A percentile compares a stretch with the other conserved stretches of the same genome.
phyloP scores from a whole-genome alignment of 1,140 invertebrate genomes.

The Pissodes strobi region DNA sequence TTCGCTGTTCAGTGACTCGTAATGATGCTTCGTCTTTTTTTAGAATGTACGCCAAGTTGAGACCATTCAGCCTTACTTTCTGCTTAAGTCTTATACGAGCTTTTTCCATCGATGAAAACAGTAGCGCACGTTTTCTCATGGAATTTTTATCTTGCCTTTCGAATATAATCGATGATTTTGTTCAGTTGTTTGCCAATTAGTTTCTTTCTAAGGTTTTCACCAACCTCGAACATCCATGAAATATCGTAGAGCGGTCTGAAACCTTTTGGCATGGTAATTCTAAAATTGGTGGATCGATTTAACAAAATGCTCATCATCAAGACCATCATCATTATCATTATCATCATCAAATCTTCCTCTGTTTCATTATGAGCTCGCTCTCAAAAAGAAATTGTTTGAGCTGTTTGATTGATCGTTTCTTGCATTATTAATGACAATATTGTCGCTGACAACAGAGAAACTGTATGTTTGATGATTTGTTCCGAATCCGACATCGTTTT shows the following conservation, averaged over 20 bases:
- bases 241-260: constrained; percentile 93
- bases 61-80: constrained; percentile 91
- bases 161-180: constrained; percentile 94
- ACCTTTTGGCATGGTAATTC: too few relatives aligned
- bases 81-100: constrained; percentile 70
- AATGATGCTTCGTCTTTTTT: constrained; percentile 83
- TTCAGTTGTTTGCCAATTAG: constrained; percentile 95
- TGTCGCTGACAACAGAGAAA: too few relatives aligned
- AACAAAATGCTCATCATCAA: too few relatives aligned
- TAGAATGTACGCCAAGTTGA: constrained; percentile 79
- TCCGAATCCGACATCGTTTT: too few relatives aligned
- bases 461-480: too few relatives aligned
- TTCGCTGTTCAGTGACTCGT: constrained; percentile 88
- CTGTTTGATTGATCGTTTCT: too few relatives aligned
- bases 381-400: too few relatives aligned
- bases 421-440: too few relatives aligned
- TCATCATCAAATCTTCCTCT: too few relatives aligned
- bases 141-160: constrained; percentile 89
- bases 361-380: too few relatives aligned
- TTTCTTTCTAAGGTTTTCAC: constrained; percentile 96
- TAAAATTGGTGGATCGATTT: too few relatives aligned
- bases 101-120: constrained; percentile 80
- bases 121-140: constrained; percentile 97
- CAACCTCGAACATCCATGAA: constrained; percentile 96
- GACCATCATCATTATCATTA: too few relatives aligned